phyloP scores from a whole-genome alignment of 2,113 vertebrate genomes.

The Ibidorhyncha struthersii region DNA sequence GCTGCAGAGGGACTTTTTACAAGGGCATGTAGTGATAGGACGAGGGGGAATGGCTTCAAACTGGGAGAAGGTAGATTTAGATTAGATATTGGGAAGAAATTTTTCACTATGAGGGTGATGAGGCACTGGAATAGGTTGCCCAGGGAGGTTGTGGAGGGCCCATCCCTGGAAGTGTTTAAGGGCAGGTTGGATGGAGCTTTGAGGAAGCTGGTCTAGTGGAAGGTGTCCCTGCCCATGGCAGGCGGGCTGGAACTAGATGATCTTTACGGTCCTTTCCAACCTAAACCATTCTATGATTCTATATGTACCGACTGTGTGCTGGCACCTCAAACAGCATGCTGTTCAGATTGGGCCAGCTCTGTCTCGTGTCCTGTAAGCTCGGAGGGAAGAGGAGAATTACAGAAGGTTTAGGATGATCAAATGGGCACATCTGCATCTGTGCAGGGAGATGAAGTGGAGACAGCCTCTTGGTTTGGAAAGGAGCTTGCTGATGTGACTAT shows the following conservation, averaged over 20 bases:
- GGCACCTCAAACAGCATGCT: fast-evolving
- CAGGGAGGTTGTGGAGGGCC: neutral
- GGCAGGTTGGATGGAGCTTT: neutral
- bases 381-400: neutral
- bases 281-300: no score
- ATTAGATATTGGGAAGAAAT: neutral
- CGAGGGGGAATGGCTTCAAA: neutral
- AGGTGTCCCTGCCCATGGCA: neutral
- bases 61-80: neutral
- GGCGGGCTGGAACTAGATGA: no score
- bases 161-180: neutral
- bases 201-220: neutral
- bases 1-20: neutral
- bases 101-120: neutral
- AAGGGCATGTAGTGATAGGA: neutral
- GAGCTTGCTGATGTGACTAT: neutral
- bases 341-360: fast-evolving
- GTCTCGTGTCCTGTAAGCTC: neutral
- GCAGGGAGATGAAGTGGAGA: neutral
- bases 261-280: no score
- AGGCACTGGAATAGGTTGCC: neutral
- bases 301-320: neutral
- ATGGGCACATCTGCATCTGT: neutral
- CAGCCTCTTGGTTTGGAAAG: neutral
- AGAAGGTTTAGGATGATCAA: neutral